Percentiles rank a stretch among this genome's conserved stretches.
phyloP scores from a whole-genome alignment of 1,140 invertebrate genomes.

The Eupristina koningsbergeri region DNA sequence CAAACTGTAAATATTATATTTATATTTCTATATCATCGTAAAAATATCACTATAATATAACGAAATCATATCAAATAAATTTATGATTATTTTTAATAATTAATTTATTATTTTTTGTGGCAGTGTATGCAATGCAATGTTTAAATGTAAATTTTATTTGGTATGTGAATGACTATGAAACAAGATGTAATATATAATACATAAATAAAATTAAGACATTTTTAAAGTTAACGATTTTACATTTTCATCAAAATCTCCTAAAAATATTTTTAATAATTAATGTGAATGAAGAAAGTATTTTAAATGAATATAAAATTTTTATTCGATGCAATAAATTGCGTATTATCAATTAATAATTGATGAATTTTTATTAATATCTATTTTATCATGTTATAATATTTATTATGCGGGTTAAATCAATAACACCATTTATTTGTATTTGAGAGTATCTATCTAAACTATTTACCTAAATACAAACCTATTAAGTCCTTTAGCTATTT shows the following conservation, averaged over 20 bases:
- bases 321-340: constrained; percentile 29
- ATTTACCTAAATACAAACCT: constrained; percentile 43
- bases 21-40: neutral
- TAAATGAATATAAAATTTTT: constrained; percentile 21
- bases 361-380: no score
- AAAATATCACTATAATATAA: neutral
- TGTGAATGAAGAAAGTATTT: neutral
- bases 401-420: constrained; percentile 34
- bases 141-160: no score
- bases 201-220: no score
- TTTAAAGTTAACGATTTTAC: no score
- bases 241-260: no score
- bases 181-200: no score
- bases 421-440: constrained; percentile 22
- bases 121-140: neutral
- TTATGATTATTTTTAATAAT: neutral
- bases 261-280: neutral
- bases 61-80: neutral
- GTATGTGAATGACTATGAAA: no score
- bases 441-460: constrained; percentile 31
- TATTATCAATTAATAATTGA: no score
- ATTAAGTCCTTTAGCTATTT: constrained; percentile 24
- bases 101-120: neutral
- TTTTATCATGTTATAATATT: constrained; percentile 30
- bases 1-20: neutral